Evolutionary conservation across 2,888 invertebrate species (phyloP).

Genomic region (Melikaiella ostensackeni): DNA sequence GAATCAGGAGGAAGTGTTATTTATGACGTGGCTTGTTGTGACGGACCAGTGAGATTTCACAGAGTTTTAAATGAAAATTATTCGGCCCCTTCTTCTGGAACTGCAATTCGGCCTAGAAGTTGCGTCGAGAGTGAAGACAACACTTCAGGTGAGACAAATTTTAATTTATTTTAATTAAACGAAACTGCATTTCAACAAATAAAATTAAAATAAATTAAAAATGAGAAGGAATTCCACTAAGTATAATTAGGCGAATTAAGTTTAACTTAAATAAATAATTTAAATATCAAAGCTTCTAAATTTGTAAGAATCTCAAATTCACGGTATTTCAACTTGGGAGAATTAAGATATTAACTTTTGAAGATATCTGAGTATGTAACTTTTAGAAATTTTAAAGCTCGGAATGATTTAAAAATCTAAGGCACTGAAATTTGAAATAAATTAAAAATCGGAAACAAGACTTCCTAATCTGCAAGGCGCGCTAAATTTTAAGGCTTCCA

Average conservation of each 20-base stretch:
- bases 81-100: constrained; percentile 60
- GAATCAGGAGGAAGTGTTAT: constrained; percentile 78
- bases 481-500: no score
- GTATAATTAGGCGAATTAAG: background rate
- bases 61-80: constrained; percentile 91
- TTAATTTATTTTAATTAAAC: background rate
- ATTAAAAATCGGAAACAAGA: no score
- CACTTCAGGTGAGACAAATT: constrained; percentile 46
- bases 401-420: background rate
- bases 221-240: background rate
- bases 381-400: no score
- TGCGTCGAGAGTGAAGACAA: constrained; percentile 50
- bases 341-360: no score
- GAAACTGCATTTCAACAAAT: background rate
- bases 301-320: background rate
- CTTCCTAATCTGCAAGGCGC: no score
- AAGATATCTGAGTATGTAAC: no score
- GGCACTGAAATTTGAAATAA: no score
- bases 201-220: background rate
- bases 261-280: background rate
- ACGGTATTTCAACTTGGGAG: no score
- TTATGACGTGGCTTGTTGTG: constrained; percentile 93
- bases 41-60: constrained; percentile 92
- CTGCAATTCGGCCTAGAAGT: constrained; percentile 24
- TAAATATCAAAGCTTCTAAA: background rate